Evolutionary conservation across 2,888 invertebrate genomes (phyloP), one percentile per base, ranked within the genome.

Genomic region (Archips xylosteana): DNA sequence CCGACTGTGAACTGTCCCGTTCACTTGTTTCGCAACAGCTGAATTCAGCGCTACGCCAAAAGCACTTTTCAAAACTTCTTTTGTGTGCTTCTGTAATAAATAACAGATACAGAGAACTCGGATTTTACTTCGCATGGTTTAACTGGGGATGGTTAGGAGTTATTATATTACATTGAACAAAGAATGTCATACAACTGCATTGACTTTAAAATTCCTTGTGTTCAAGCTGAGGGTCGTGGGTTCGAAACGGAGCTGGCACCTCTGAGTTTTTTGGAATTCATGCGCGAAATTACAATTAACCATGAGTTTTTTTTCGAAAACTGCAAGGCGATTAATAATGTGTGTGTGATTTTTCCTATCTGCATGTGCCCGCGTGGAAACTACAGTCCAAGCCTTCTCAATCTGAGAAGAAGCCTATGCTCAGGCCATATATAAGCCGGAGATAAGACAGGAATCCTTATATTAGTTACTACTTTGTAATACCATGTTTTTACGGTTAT

Each of bases 11-110:
- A 57, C 67, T 72, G 72, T 68, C 32, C 39, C 59, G 42, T 59
- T 23, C 39, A 23, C 47, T 60, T 69, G 73, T 73, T 69, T 64
- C 64, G 64, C 39, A 73, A 73, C 62, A 62, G 67, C 59, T 34
- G 59, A 73, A 69, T 64, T 64, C 34, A 45, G 32, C 60, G 60
- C 60, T n/a, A 60, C 36, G 66, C 67, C 45, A 68, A 63, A 63
- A 69, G 64, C 64, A 42, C 72, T 69, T 69, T 64, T 73, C 39
- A 69, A 69, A 73, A 73, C 63, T 69, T 73, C 59, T 73, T 73
- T 73, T 64, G 59, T 69, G 51, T 64, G 47, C 67, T 61, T 42
- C 32, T 64, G 59, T 69, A 64, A 73, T 69, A 73, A 64, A 73
- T 69, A 59, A 69, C 59, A 63, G 73, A 64, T 60, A 64, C 64